Evolutionary conservation across 2,888 invertebrate species (phyloP).

Genomic region (Sphinx pinastri): DNA sequence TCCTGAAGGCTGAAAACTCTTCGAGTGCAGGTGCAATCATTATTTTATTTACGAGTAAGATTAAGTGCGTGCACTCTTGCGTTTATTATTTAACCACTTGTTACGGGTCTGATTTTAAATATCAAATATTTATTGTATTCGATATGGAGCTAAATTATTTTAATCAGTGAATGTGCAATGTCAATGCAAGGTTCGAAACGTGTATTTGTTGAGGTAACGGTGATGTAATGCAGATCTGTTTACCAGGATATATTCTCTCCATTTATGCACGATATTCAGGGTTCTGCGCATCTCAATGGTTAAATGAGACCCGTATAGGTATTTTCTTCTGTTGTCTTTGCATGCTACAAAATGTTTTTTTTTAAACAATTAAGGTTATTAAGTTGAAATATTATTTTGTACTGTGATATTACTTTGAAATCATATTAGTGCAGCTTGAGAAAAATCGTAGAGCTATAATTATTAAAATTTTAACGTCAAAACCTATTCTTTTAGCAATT

Average conservation of each 20-base stretch:
- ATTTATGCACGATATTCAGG: background rate
- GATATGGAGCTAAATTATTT: slow-evolving; percentile 5
- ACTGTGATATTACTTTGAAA: no score
- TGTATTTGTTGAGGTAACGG: slow-evolving; percentile 21
- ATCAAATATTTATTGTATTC: background rate
- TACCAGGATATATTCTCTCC: slow-evolving; percentile 1
- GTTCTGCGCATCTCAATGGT: no score
- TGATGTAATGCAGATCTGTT: slow-evolving; percentile 34
- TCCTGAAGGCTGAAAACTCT: slow-evolving; percentile 62
- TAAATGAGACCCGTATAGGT: no score
- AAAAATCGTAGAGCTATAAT: no score
- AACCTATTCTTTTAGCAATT: no score
- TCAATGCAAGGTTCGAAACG: slow-evolving; percentile 7
- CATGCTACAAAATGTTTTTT: no score
- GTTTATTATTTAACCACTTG: slow-evolving; percentile 5
- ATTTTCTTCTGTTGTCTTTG: no score
- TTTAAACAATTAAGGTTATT: no score
- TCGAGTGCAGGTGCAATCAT: slow-evolving; percentile 72
- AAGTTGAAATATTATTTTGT: no score
- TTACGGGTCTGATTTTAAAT: background rate
- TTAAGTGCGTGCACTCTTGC: slow-evolving; percentile 1
- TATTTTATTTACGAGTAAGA: slow-evolving; percentile 31
- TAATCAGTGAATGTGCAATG: slow-evolving; percentile 21
- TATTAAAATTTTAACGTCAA: no score
- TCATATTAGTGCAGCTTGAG: no score